Evolutionary conservation across 2,888 invertebrate genomes (phyloP).

Genomic region (Panzeria rudis): DNA sequence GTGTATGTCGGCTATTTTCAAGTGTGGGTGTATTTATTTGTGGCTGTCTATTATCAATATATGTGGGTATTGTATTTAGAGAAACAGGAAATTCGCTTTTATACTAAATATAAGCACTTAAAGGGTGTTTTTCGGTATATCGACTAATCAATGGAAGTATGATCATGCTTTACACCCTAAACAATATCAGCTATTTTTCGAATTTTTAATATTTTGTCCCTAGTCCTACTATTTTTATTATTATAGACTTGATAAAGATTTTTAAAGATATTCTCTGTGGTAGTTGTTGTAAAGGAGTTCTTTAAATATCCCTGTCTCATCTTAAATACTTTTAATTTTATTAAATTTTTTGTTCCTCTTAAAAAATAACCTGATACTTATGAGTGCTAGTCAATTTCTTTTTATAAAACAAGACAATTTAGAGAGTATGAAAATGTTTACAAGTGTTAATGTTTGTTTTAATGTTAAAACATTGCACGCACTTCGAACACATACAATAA

Average conservation of each 20-base stretch:
- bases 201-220: no score
- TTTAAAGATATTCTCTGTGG: no score
- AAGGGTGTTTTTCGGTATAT: slow-evolving; percentile 3
- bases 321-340: no score
- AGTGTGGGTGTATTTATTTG: slow-evolving; percentile 12
- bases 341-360: no score
- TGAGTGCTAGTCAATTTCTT: background rate
- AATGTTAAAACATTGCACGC: slow-evolving; percentile 37
- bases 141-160: no score
- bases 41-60: background rate
- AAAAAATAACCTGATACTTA: background rate
- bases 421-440: background rate
- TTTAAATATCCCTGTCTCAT: background rate
- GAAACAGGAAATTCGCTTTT: slow-evolving; percentile 53
- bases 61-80: slow-evolving; percentile 14
- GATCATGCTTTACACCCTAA: no score
- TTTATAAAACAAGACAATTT: background rate
- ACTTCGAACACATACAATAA: slow-evolving; percentile 39
- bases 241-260: no score
- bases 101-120: background rate
- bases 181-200: no score
- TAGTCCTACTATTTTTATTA: no score
- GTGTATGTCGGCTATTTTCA: background rate
- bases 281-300: no score
- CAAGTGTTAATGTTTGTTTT: slow-evolving; percentile 27